Percentiles rank a stretch among this genome's conserved stretches.
These are phyloP conservation scores for Argentina silus DNA, from an alignment of 2,797 vertebrate species.

Conservation along the genomic window DNA sequence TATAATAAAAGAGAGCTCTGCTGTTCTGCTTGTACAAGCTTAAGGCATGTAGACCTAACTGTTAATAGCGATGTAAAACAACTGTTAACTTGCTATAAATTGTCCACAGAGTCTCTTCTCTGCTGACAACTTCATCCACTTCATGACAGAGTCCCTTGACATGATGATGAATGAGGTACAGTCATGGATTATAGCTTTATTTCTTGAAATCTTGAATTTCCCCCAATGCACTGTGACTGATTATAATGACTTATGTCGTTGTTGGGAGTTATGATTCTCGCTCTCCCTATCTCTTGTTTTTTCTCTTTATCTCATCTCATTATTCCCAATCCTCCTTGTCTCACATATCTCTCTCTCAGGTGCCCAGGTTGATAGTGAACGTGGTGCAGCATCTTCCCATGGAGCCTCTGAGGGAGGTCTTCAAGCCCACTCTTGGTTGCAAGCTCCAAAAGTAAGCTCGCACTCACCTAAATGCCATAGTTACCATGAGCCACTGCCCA, in stretches of 20 bases:
- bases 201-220: background rate
- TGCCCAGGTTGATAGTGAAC: conserved; percentile 73
- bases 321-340: background rate
- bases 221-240: background rate
- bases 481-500: background rate
- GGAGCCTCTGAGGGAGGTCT: conserved; percentile 61
- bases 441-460: conserved; percentile 62
- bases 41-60: background rate
- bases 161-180: conserved; percentile 69
- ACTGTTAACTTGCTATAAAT: background rate
- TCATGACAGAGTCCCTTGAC: conserved; percentile 67
- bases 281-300: background rate
- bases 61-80: too few relatives aligned
- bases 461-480: too few relatives aligned
- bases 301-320: background rate
- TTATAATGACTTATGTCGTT: background rate
- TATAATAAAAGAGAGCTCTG: background rate
- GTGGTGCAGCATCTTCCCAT: conserved; percentile 68
- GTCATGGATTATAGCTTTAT: too few relatives aligned
- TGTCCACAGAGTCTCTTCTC: conserved; percentile 65
- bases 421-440: conserved; percentile 54
- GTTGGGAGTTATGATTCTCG: background rate
- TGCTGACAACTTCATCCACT: conserved; percentile 63
- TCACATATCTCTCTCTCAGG: conserved; percentile 42
- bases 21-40: background rate